phyloP scores from a whole-genome alignment of 2,113 vertebrate species.

The Sinocyclocheilus rhinocerous region DNA sequence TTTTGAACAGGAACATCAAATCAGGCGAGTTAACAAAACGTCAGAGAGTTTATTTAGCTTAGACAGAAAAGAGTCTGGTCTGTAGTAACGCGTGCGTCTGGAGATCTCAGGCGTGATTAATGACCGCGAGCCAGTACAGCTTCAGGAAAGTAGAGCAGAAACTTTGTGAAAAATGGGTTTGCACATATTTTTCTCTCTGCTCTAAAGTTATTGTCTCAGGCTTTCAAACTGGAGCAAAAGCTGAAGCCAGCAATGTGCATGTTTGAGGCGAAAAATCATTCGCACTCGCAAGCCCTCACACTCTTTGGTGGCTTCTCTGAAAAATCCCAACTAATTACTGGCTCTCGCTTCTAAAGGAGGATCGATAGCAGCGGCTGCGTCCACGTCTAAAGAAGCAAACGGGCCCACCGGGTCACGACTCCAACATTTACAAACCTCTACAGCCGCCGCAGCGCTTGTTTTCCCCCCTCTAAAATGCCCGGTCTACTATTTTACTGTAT shows the following conservation, averaged over 20 bases:
- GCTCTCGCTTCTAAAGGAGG: conserved; percentile 34
- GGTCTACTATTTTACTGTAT: too few species aligned
- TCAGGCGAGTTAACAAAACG: too few species aligned
- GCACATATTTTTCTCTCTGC: conserved; percentile 42
- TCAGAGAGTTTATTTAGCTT: too few species aligned
- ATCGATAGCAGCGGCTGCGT: conserved; percentile 54
- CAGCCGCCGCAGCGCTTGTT: not conserved
- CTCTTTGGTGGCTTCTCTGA: not conserved
- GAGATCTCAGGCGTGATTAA: too few species aligned
- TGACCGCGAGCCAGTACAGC: not conserved
- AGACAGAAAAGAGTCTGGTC: too few species aligned
- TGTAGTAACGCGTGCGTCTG: too few species aligned
- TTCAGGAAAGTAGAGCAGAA: conserved; percentile 55
- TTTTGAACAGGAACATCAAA: too few species aligned
- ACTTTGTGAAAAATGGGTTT: conserved; percentile 54
- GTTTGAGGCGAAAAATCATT: conserved; percentile 28
- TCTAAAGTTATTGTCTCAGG: conserved; percentile 46
- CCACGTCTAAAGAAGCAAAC: too few species aligned
- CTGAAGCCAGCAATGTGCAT: conserved; percentile 5
- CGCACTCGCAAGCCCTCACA: not conserved
- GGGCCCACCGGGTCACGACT: conserved; percentile 36
- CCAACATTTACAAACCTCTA: conserved; percentile 44
- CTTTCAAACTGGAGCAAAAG: conserved; percentile 55
- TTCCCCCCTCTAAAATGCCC: too few species aligned
- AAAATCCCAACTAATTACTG: conserved; percentile 58